phyloP scores from a whole-genome alignment of 1,140 invertebrate species.

The Pseudoatta argentina region DNA sequence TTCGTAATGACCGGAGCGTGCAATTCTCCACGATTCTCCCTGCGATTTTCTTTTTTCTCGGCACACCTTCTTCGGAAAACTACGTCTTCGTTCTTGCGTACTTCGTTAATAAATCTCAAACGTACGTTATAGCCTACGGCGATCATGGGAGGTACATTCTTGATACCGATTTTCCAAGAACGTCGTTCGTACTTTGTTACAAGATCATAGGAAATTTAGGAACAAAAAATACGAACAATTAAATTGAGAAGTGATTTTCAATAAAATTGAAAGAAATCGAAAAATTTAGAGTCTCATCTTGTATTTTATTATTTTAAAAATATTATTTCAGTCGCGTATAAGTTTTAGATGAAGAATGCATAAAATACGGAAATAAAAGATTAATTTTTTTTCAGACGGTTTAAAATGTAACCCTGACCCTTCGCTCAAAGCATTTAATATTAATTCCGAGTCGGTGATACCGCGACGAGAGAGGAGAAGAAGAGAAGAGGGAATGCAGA shows the following conservation, averaged over 20 bases:
- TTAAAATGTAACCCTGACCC: conserved; percentile 9
- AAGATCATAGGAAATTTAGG: neutral
- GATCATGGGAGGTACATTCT: neutral
- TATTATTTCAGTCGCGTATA: neutral
- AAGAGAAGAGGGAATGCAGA: neutral
- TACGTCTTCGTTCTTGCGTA: conserved; percentile 4
- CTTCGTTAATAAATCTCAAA: conserved; percentile 31
- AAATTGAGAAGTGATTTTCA: neutral
- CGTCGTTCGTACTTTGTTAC: neutral
- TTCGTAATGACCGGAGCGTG: conserved; percentile 63
- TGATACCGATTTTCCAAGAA: conserved; percentile 3
- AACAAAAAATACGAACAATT: neutral
- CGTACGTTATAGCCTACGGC: neutral
- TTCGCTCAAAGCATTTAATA: conserved; percentile 13
- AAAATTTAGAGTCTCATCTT: neutral
- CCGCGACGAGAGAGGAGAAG: neutral
- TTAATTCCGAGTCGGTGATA: conserved; percentile 1
- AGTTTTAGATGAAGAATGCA: neutral
- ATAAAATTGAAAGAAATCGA: neutral
- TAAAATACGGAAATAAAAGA: neutral
- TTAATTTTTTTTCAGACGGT: neutral
- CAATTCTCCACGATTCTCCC: conserved; percentile 54
- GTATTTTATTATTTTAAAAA: neutral
- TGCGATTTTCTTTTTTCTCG: conserved; percentile 41
- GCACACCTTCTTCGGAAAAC: conserved; percentile 37